Evolutionary conservation across 2,113 vertebrate genomes (phyloP), one percentile per base, ranked within the genome.

Genomic region (Centropus unirufus): DNA sequence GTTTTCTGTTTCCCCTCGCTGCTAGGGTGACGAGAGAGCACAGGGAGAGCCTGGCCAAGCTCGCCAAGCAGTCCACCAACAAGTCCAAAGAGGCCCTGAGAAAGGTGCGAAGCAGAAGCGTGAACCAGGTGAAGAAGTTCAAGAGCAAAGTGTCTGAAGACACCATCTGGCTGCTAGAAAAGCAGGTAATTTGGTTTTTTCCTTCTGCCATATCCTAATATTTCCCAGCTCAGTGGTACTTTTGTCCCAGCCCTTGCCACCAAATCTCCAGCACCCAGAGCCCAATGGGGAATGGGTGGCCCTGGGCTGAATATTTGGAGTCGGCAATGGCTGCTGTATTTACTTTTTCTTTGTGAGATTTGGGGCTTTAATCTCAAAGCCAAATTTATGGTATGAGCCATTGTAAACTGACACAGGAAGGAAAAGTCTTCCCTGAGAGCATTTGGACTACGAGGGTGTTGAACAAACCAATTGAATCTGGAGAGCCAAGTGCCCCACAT

Each of bases 61-160:
- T 99, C 55, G 99, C 99, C 83, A 99, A 99, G 89, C 99, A 99
- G 97, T 96, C 98, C 17, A 98, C 98, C 96, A 99, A 99, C 98
- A 99, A 99, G 85, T 98, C 99, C 72, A 99, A 99, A 96, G 99
- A 99, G 27, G 98, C 98, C 0, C 95, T 99, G 94, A 98, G 99
- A 87, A 99, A 95, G 63, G 98, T 99, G 26, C 98, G 99, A 8
- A 92, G 98, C 24, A 98, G 96, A 17, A 98, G 99, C 3, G 54
- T 99, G 76, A 95, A 92, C 47, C 98, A 98, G 77, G 93, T 98
- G 20, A 99, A 99, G 97, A 99, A 98, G 92, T 97, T 93, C 29
- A 99, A 99, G 96, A 98, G 89, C 34, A 97, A 95, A n/a, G 97
- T 98, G 52, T 99, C 99, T 0, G 99, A 99, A 95, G 99, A 99